These are phyloP conservation scores for Rhopilema esculentum DNA, from an alignment of 30 jellyfish, hydroid and myxozoan genomes.

Conservation along the genomic window DNA sequence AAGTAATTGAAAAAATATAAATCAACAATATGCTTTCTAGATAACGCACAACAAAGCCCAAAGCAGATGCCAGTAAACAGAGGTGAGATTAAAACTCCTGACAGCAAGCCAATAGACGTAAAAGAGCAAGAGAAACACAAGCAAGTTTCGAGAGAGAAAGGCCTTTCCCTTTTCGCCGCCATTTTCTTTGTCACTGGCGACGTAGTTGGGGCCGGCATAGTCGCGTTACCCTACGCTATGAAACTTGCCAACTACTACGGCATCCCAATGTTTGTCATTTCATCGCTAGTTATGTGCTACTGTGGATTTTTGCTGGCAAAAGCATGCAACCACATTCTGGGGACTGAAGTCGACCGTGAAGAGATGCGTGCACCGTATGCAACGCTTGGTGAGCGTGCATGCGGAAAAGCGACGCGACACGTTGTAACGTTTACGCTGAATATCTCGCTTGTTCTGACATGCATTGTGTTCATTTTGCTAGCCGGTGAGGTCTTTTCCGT, in stretches of 20 bases:
- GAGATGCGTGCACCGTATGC: constrained; percentile 97
- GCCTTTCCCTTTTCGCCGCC: constrained; percentile 84
- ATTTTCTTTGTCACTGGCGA: constrained; percentile 93
- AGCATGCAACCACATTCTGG: constrained; percentile 82
- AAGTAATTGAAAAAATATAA: no score
- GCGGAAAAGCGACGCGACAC: constrained; percentile 87
- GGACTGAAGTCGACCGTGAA: constrained; percentile 76
- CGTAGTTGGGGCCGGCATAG: constrained; percentile 98
- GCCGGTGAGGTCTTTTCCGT: constrained; percentile 93
- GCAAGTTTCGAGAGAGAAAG: constrained; percentile 44
- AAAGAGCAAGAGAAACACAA: constrained; percentile 29
- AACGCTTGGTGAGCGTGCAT: constrained; percentile 89
- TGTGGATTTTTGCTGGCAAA: constrained; percentile 92
- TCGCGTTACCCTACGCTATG: constrained; percentile 97
- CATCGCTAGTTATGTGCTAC: constrained; percentile 82
- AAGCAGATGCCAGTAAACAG: constrained; percentile 12
- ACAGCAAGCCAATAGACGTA: neutral
- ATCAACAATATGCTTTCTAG: neutral
- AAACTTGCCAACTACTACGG: constrained; percentile 91
- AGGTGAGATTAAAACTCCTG: neutral
- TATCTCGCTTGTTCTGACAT: constrained; percentile 70
- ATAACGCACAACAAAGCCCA: constrained; percentile 61
- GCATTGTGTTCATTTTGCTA: constrained; percentile 81
- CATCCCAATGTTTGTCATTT: constrained; percentile 76
- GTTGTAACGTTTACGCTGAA: constrained; percentile 79